Evolutionary conservation across 2,113 vertebrate genomes (phyloP), one percentile per base, ranked within the genome.

Genomic region (Gallinago jamesoni): DNA sequence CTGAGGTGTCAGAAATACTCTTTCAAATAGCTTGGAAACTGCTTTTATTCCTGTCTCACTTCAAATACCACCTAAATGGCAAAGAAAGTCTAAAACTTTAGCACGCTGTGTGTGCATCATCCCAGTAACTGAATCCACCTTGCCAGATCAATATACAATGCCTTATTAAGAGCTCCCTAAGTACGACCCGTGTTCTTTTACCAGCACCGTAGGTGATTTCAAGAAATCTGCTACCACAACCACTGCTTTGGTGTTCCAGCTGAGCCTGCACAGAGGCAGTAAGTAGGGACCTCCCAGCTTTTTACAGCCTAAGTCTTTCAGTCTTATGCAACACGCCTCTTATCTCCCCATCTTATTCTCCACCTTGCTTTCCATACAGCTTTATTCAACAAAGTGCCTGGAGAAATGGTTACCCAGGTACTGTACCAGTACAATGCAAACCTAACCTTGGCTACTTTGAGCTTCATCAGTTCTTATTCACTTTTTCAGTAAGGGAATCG

Each of bases 41-140:
- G 66, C 73, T 96, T 94, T 96, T 94, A 84, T 94, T 91, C 47
- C 74, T 91, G 73, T 74, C 39, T 93, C 21, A 25, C 69, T 94
- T 94, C 87, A 94, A 95, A 94, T 94, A 74, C 63, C 91, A 92
- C 47, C 81, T 82, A 94, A 97, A 91, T 94, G 91, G 89, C 91
- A 95, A 62, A 94, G 85, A 68, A 60, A 57, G 74, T 91, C 81
- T 95, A 5, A 55, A 82, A 47, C 50, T 87, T 84, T 6, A 70
- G 66, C 74, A 92, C 62, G 19, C 47, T 64, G 9, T 12, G 13
- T 62, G 73, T 1, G 6, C 24, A 17, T 91, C 76, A 66, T 95
- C 45, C 69, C 59, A 4, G 35, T 57, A 76, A 69, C 66, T 76
- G 62, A 43, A 72, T 31, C 48, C 18, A 41, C 53, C 70, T 87